Evolutionary conservation across 2,797 vertebrate genomes (phyloP).

Genomic region (Calcarius lapponicus): DNA sequence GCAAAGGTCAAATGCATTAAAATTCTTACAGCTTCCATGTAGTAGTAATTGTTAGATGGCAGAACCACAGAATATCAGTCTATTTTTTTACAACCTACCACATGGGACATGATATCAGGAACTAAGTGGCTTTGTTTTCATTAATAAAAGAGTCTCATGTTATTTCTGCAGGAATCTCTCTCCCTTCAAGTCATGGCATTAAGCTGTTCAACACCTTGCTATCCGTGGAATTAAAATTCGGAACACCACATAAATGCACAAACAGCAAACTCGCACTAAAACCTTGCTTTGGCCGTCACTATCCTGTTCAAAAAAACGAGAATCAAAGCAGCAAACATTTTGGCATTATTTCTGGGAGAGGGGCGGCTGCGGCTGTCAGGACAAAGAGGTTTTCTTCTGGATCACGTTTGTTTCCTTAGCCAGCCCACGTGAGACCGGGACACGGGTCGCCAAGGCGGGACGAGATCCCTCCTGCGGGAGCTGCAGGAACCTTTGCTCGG

Average conservation of each 20-base stretch:
- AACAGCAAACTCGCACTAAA: background rate
- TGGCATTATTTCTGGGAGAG: background rate
- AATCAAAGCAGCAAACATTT: background rate
- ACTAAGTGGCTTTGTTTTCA: background rate
- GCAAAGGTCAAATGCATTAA: background rate
- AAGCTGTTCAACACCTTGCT: background rate
- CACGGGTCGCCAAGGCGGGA: rapidly evolving
- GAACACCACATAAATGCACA: background rate
- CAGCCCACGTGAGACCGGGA: rapidly evolving
- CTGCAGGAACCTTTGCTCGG: slow-evolving; percentile 33
- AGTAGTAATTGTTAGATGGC: background rate
- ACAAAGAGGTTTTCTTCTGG: too few relatives aligned
- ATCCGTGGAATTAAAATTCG: background rate
- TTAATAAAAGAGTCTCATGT: background rate
- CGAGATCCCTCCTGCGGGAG: background rate
- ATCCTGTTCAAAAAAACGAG: background rate
- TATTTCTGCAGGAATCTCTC: background rate
- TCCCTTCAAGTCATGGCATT: background rate
- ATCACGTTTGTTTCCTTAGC: background rate
- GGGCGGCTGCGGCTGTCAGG: rapidly evolving
- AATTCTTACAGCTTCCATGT: background rate
- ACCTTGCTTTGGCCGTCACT: background rate
- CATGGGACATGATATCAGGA: rapidly evolving
- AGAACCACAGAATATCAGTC: background rate
- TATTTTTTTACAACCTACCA: background rate